Evolutionary conservation across 2,888 invertebrate genomes (phyloP), one percentile per base, ranked within the genome.

Genomic region (Lutraria lutraria): DNA sequence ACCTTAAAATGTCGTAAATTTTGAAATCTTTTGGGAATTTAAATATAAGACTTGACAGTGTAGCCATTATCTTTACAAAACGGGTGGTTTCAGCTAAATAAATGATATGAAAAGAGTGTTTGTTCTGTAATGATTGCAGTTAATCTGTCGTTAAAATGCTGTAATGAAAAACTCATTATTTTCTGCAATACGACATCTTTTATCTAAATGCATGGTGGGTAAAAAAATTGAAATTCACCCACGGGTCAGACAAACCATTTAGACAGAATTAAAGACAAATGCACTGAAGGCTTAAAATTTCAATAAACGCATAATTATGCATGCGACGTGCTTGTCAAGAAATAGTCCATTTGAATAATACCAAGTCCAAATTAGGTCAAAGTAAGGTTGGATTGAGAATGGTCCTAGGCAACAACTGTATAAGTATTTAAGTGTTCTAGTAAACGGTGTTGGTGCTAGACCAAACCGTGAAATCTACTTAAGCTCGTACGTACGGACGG

Each of bases 31-130:
- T 68, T n/a, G 10, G 63, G 25, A 68, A 12, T n/a, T 25, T 8
- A 25, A 25, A 68, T 25, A 68, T 25, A 25, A 68, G n/a, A n/a
- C n/a, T 13, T 25, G 25, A 68, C 25, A 68, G 63, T 68, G 25
- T 68, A n/a, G 25, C 63, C 63, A 68, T 68, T 68, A 68, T 68
- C 63, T 68, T 8, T 68, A n/a, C 25, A n/a, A 68, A 68, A 68
- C 25, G 25, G 43, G 8, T n/a, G 10, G 12, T 68, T 68, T 68
- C 12, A n/a, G 25, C 25, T 8, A 12, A 3, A 12, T 25, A 68
- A 68, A 68, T 68, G 25, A 25, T 68, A 12, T 25, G 63, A 13
- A 68, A 68, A n/a, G 10, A 25, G n/a, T 25, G 25, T 68, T 68
- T 68, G 63, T 68, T 68, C 25, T 25, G 63, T 68, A n/a, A 68